Evolutionary conservation across 2,113 vertebrate species (phyloP), one percentile per base, ranked within the genome.

Genomic region (Natator depressus): DNA sequence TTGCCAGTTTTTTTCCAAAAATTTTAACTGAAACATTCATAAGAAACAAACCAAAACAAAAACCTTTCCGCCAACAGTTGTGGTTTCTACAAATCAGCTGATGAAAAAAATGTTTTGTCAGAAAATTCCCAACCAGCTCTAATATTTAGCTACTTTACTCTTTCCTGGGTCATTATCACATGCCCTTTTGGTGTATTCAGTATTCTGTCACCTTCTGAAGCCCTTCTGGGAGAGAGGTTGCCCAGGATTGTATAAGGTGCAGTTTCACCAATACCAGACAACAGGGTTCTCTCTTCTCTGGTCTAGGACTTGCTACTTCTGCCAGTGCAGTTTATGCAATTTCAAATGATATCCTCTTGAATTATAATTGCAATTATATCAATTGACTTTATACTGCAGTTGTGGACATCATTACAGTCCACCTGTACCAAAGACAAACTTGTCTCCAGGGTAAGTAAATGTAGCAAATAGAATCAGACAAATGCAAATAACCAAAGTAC

Each of bases 341-440:
- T 88, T 95, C 83, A 87, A 89, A 49, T 54, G 38, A 29, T 93
- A 87, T 42, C 22, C 54, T 54, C 87, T 97, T 90, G 54, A 76
- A 38, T 57, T 89, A 84, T 85, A 82, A 59, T 78, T 91, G 62
- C 81, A 82, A 87, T 82, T 46, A 46, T 5, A 50, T 6, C 55
- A 72, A 95, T 69, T 46, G 8, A 91, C 91, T 91, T 93, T 93
- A 47, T 79, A 78, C 65, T 81, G 29, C 20, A 94, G 89, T 86
- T 62, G 59, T 51, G 84, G 72, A 72, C 50, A 55, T 14, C 42
- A 22, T 92, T 92, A 72, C 82, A 79, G 86, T 93, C 88, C 76
- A 92, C 80, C 53, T 53, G 84, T 92, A 85, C 2, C 17, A 94
- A 85, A 83, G 19, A 29, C 8, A 49, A 95, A 62, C 19, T 82